Percentiles rank a stretch among this genome's conserved stretches.
Evolutionary conservation across 2,113 vertebrate species (phyloP).

Genomic region (Brachirus orientalis): DNA sequence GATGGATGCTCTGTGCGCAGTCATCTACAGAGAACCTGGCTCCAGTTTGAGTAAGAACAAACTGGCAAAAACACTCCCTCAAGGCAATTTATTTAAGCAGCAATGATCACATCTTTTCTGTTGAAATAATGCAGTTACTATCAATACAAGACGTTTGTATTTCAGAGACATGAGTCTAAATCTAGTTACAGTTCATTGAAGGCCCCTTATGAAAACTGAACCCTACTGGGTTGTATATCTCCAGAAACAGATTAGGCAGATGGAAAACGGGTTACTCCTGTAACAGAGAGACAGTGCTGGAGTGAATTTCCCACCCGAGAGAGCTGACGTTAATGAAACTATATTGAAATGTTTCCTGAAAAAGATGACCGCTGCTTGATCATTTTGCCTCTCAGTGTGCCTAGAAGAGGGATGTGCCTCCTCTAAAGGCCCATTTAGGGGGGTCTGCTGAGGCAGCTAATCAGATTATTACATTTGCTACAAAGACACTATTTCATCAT

Average conservation of each 20-base stretch:
- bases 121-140: constrained; percentile 55
- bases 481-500: constrained; percentile 40
- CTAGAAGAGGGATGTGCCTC: constrained; percentile 41
- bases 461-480: constrained; percentile 58
- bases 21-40: constrained; percentile 41
- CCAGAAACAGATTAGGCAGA: constrained; percentile 51
- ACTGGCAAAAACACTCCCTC: constrained; percentile 28
- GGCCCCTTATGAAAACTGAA: constrained; percentile 39
- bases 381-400: constrained; percentile 32
- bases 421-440: constrained; percentile 59
- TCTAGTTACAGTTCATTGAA: constrained; percentile 56
- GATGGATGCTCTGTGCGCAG: constrained; percentile 31
- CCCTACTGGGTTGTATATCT: constrained; percentile 37
- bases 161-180: constrained; percentile 39
- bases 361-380: constrained; percentile 24
- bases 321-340: constrained; percentile 66
- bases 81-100: constrained; percentile 48
- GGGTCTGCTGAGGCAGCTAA: constrained; percentile 52
- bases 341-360: constrained; percentile 59
- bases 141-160: constrained; percentile 53
- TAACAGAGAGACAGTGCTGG: constrained; percentile 20
- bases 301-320: constrained; percentile 42
- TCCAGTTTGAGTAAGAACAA: constrained; percentile 36
- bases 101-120: constrained; percentile 38
- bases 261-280: constrained; percentile 33